Base-by-base conservation (phyloP, 1,140 invertebrate genomes). In the Drosophila repleta region DNA sequence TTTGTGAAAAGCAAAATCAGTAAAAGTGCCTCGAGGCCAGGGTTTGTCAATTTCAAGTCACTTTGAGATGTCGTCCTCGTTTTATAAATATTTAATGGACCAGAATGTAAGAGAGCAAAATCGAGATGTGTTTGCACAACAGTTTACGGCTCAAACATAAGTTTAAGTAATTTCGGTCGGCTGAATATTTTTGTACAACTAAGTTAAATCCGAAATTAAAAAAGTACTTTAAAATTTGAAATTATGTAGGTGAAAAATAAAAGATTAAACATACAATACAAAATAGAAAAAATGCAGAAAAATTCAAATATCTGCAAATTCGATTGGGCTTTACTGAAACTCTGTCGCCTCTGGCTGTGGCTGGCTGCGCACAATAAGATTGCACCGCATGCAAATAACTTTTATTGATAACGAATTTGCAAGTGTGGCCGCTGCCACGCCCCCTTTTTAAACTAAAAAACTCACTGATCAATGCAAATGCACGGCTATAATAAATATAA, bases 81-180 rank as follows among this genome's bases (percentile, higher is more conserved):
- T 76, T 72, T 78, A 70, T 87, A 88, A 87, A 87, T 87, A 87
- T 88, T 87, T 88, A 87, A 87, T 87, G 79, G 82, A 76, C 60
- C 83, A 73, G 79, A 87, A 87, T 43, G 61, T 72, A 69, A 84
- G 73, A 84, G 77, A 65, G 73, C 39, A 41, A 72, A 48, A 48
- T 39, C 13, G 13, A 37, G 61, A 51, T 70, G 45, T 70, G 67
- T 65, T 65, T 49, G 55, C 67, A 57, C 37, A 66, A 52, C 20
- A 58, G 53, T 52, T 71, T 71, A 57, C 51, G 57, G 57, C 51
- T 45, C 37, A 70, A 70, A 57, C 53, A 56, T 43, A 24, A 43
- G 53, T 43, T 13, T 43, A 13, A 43, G 55, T 43, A 5, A 56
- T 43, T 43, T 43, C 15, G 15, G 37, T 41, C 41, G 24, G 37